These are phyloP conservation scores for Cybosia mesomella DNA, from an alignment of 2,888 invertebrate species.

Conservation along the genomic window DNA sequence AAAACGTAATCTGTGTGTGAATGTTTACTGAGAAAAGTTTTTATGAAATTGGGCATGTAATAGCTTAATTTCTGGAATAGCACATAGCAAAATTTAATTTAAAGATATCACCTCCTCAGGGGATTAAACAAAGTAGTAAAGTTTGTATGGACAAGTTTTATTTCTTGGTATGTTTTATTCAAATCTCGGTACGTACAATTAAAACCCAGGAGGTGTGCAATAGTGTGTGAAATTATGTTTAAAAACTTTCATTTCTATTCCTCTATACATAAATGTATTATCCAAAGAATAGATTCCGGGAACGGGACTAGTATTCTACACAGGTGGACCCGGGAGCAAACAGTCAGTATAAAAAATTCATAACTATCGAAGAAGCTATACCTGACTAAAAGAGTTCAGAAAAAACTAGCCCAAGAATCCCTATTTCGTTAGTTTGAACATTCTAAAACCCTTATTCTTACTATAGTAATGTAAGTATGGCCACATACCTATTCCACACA, in stretches of 20 bases:
- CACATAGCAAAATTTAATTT: no score
- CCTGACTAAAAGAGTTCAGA: not conserved
- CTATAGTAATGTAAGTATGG: not conserved
- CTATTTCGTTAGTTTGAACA: slow-evolving; percentile 8
- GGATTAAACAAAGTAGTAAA: not conserved
- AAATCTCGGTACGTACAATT: not conserved
- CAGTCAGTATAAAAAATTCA: not conserved
- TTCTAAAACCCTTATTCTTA: not conserved
- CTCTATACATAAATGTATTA: no score
- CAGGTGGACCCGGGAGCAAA: no score
- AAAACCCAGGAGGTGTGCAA: no score
- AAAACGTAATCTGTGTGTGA: not conserved
- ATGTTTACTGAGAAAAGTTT: no score
- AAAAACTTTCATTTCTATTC: no score
- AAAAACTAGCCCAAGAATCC: slow-evolving; percentile 3
- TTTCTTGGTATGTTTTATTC: not conserved
- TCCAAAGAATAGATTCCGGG: no score
- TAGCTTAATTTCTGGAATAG: not conserved
- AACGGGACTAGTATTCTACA: no score
- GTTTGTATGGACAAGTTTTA: not conserved
- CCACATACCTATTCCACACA: slow-evolving; percentile 7
- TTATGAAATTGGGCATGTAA: no score
- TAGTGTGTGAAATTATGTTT: no score
- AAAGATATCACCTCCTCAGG: no score
- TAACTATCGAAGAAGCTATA: not conserved